Evolutionary conservation across 2,113 vertebrate species (phyloP), one percentile per base, ranked within the genome.

Genomic region (Haliaeetus leucogaster): DNA sequence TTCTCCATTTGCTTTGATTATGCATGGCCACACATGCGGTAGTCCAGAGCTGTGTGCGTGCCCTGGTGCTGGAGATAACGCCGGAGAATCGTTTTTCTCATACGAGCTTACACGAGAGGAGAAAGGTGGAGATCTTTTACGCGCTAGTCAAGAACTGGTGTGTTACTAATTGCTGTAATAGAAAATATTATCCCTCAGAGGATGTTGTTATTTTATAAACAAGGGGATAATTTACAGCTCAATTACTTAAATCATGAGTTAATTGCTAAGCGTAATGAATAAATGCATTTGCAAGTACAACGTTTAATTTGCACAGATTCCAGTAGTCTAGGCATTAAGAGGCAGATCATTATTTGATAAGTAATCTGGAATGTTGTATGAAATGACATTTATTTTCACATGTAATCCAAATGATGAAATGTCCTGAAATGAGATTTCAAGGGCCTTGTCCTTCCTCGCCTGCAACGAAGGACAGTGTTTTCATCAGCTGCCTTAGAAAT

Each of bases 191-290:
- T 87, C 58, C 84, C 93, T 88, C 36, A 50, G 66, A 95, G 73
- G 70, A 88, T 88, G 78, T 55, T 88, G 56, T 63, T 96, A 61
- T 95, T 96, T 91, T 93, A 93, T 94, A 94, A 95, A 97, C 93
- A 96, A 91, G 66, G 89, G 67, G 67, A 58, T 95, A 91, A 94
- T 91, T 95, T 89, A 95, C 88, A 86, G 76, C 82, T 94, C 62
- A 87, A 58, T 93, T 95, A 73, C 89, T 87, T 95, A 93, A 94
- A 89, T 70, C 22, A 68, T 65, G 55, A 12, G 11, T 90, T 97
- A 96, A 97, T 94, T 96, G 84, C 90, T 89, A 76, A 88, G 29
- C 12, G 1, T 66, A 90, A 93, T 77, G 84, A 91, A 82, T 94
- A 95, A 94, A 96, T 91, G 62, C 53, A 73, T 95, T 95, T 93